These are phyloP conservation scores for Drosophila sp. DNA, from an alignment of 1,140 invertebrate species.

Conservation along the genomic window DNA sequence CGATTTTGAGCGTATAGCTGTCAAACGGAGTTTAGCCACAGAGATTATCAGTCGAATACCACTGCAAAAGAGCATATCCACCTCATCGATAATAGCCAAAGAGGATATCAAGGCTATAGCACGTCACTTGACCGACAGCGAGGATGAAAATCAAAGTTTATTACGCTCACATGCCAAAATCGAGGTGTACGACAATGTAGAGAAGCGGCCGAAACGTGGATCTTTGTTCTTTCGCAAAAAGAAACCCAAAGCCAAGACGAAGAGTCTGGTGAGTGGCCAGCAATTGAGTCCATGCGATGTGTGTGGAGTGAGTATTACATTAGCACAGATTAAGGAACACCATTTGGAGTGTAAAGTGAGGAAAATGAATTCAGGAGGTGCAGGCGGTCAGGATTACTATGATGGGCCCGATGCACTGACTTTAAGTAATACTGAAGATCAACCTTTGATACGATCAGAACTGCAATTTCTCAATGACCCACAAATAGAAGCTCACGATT, in stretches of 20 bases:
- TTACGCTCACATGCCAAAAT: conserved; percentile 81
- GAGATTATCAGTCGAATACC: conserved; percentile 89
- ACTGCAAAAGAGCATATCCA: conserved; percentile 95
- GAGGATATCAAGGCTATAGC: conserved; percentile 79
- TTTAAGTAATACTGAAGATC: conserved; percentile 84
- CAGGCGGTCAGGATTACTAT: conserved; percentile 66
- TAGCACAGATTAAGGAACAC: conserved; percentile 70
- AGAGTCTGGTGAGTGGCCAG: conserved; percentile 62
- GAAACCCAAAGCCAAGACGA: conserved; percentile 80
- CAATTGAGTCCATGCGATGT: conserved; percentile 67
- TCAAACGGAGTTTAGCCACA: conserved; percentile 85
- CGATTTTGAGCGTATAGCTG: conserved; percentile 86
- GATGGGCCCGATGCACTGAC: conserved; percentile 60
- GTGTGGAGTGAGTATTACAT: conserved; percentile 60
- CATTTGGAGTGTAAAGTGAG: conserved; percentile 70
- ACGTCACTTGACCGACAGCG: conserved; percentile 82
- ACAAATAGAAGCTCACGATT: conserved; percentile 86
- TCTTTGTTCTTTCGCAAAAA: conserved; percentile 96
- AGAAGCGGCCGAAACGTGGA: conserved; percentile 93
- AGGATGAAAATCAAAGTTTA: conserved; percentile 83
- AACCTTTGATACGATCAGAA: conserved; percentile 85
- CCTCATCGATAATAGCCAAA: conserved; percentile 87
- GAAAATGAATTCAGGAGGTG: conserved; percentile 38
- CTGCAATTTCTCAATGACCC: conserved; percentile 86
- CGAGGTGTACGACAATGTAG: conserved; percentile 89